Base-by-base conservation (phyloP, 1,140 invertebrate genomes). In the Drosophila setifemur region DNA sequence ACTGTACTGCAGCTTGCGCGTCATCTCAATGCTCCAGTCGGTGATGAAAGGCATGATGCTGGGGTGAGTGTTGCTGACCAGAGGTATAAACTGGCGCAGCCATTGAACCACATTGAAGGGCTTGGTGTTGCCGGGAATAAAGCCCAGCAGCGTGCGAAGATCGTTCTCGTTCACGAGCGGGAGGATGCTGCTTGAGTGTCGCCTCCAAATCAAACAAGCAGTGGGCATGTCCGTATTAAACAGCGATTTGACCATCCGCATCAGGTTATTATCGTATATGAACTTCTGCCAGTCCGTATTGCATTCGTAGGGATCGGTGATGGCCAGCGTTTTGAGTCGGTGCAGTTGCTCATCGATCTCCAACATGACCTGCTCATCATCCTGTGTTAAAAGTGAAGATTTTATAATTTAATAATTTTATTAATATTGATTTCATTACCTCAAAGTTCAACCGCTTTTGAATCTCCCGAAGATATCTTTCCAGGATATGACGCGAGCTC, bases 221-320 rank as follows among this genome's bases (percentile, higher is more conserved):
- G 63, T 64, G 3, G 73, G 64, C 60, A 90, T 90, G 19, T 90
- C 78, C 4, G 40, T 73, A 19, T 74, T 85, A 14, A 90, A 89
- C 50, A 89, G 45, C 4, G 78, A 64, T 12, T 78, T 78, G 1
- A 90, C 66, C 19, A 73, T 48, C 16, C 78, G 73, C 0, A 75
- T 45, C 9, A 90, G 49, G 66, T 90, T 90, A 18, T 67, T 70
- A 40, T 90, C 68, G 50, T 90, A 87, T 4, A 90, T 71, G 45
- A 90, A 90, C 67, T 89, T 89, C 52, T 90, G 88, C 89, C 89
- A 90, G 11, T 90, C 78, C 0, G 45, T 19, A 44, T 90, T 89
- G 11, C 68, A 73, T 37, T 90, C 90, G 14, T 89, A 89, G 4
- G 88, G 90, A 86, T 90, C 90, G 21, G 76, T 89, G 4, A 90